phyloP scores from a whole-genome alignment of 2,113 vertebrate genomes.

The Ailurus styani region DNA sequence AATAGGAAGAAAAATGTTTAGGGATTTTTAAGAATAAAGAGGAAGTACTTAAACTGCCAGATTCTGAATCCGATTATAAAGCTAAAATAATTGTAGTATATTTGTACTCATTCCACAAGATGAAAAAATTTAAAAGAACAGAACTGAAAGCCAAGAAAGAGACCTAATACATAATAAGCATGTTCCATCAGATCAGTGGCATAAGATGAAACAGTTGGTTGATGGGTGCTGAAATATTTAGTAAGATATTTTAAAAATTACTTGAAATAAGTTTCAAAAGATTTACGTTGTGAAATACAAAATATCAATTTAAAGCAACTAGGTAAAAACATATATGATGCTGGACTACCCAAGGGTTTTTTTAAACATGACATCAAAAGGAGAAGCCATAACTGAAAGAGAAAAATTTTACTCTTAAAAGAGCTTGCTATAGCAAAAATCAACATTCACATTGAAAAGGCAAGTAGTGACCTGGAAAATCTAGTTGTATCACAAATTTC shows the following conservation, averaged over 20 bases:
- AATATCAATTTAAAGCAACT: conserved; percentile 32
- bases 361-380: not conserved
- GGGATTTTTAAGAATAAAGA: not conserved
- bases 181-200: not conserved
- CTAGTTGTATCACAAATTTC: not conserved
- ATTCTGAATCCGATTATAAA: conserved; percentile 38
- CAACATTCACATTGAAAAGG: not conserved
- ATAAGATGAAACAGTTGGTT: conserved; percentile 12
- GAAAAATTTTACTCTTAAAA: not conserved
- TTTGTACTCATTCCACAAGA: conserved; percentile 1
- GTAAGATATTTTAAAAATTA: conserved; percentile 7
- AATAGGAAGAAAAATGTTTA: not conserved
- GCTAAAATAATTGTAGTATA: conserved; percentile 35
- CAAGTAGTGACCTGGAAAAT: not conserved
- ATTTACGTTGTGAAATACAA: conserved; percentile 23
- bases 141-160: conserved; percentile 33
- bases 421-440: not conserved
- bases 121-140: conserved; percentile 36
- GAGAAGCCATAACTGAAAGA: not conserved
- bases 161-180: not conserved
- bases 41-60: not conserved
- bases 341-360: not conserved
- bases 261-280: conserved; percentile 17
- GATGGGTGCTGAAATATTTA: not conserved
- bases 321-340: not conserved